Evolutionary conservation across 2,113 vertebrate species (phyloP).

Genomic region (Anguilla japonica): DNA sequence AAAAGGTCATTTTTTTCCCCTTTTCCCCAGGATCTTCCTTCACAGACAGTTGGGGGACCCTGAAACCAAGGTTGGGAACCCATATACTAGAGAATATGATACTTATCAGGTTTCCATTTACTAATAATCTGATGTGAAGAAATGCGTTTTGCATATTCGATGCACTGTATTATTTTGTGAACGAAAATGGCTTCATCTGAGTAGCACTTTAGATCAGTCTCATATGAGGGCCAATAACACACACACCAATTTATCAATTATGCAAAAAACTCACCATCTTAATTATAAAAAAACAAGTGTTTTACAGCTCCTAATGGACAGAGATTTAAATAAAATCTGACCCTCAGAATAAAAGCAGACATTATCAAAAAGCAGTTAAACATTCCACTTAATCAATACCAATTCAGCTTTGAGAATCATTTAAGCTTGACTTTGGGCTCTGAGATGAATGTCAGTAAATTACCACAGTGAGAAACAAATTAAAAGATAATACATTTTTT

Average conservation of each 20-base stretch:
- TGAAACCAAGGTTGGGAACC: not conserved
- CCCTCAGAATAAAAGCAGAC: constrained; percentile 85
- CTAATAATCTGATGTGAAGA: not conserved
- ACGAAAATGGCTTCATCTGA: not conserved
- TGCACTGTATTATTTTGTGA: not conserved
- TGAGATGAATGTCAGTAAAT: no score
- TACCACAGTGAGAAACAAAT: no score
- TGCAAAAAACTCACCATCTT: not conserved
- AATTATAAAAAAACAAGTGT: constrained; percentile 87
- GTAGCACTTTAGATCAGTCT: not conserved
- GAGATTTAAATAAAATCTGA: constrained; percentile 94
- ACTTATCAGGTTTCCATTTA: not conserved
- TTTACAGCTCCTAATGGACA: constrained; percentile 84
- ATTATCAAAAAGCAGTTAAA: constrained; percentile 65
- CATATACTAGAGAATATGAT: not conserved
- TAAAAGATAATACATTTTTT: no score
- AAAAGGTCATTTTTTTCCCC: no score
- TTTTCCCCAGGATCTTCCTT: no score
- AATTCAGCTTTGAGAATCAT: not conserved
- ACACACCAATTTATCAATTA: not conserved
- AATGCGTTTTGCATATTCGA: not conserved
- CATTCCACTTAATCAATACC: not conserved
- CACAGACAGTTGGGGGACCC: no score
- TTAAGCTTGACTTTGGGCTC: not conserved
- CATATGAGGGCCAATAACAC: not conserved